Evolutionary conservation across 2,797 vertebrate genomes (phyloP).

Genomic region (Eulemur albifrons): DNA sequence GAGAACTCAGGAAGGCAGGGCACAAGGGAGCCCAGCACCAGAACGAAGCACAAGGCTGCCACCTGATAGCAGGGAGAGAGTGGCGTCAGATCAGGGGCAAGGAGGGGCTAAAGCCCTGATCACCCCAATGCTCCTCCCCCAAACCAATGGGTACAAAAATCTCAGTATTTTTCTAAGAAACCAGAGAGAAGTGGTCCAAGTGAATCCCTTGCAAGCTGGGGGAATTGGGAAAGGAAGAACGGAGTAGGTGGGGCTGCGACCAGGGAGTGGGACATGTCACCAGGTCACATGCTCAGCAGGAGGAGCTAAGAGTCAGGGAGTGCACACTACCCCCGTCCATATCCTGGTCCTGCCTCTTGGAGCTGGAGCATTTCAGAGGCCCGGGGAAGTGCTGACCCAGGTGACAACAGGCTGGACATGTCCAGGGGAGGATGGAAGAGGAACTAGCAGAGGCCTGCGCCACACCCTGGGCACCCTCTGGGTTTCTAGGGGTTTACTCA

Average conservation of each 20-base stretch:
- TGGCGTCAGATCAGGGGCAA: neutral
- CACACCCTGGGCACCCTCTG: neutral
- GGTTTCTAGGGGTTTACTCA: neutral
- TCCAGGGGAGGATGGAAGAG: neutral
- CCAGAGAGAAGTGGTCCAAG: neutral
- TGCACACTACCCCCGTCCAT: neutral
- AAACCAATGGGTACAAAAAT: neutral
- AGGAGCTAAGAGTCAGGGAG: neutral
- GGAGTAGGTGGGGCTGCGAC: neutral
- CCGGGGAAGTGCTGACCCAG: rapidly evolving
- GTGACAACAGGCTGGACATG: neutral
- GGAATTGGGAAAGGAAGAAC: neutral
- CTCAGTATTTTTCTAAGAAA: neutral
- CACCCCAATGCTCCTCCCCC: too few species aligned
- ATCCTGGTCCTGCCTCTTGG: neutral
- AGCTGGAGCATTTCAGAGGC: neutral
- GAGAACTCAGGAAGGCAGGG: slow-evolving; percentile 93
- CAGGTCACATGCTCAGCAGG: neutral
- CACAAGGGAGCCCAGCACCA: slow-evolving; percentile 96
- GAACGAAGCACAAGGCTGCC: slow-evolving; percentile 95
- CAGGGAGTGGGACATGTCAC: too few species aligned
- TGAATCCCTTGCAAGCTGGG: neutral
- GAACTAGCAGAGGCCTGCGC: neutral
- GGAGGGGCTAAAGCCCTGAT: neutral
- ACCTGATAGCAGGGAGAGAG: slow-evolving; percentile 86